Base-by-base conservation (phyloP, 2,888 invertebrate species). In the Eulithis prunata region DNA sequence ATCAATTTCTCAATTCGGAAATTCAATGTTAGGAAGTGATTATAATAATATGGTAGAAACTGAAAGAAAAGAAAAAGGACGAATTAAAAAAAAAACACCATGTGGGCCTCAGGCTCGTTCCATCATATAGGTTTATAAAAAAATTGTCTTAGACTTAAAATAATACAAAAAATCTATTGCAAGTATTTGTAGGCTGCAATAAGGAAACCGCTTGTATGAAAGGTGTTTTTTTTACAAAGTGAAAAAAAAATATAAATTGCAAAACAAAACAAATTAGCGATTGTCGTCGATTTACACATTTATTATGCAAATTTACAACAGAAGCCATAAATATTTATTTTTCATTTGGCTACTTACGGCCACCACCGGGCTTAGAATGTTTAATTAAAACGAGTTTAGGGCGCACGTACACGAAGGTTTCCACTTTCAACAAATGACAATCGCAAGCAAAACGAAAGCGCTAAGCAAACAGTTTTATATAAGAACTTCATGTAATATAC, bases 291-390 rank as follows among this genome's bases (percentile, higher is more conserved):
- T 77, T 75, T 74, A 75, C 69, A 73, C 43, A 52, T 62, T 59
- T 56, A 58, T 64, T 54, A 61, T 75, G 70, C 70, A 73, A 76
- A 75, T 61, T 67, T 71, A 66, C 64, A 73, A 62, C 71, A 75
- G 77, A 10, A 49, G 21, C 21, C 62, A 57, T 68, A 66, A 68
- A 78, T 78, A 77, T 80, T 77, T 78, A 76, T 74, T 75, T 76
- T 60, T 68, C 71, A 64, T 74, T 72, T 71, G 32, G 46, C 71
- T 76, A 75, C 71, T 76, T 71, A 71, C 60, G 56, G 32, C 49
- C 56, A 10, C 56, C 13, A 13, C 67, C 49, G 57, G 63, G 56
- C 32, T 54, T 58, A 65, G 67, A 56, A 54, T 70, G 72, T 66
- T 68, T 56, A 56, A 45, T 62, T 57, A 62, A 62, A 62, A 43